Conservation (phyloP, 2,888 invertebrate genomes). For the Gari tellinella region DNA sequence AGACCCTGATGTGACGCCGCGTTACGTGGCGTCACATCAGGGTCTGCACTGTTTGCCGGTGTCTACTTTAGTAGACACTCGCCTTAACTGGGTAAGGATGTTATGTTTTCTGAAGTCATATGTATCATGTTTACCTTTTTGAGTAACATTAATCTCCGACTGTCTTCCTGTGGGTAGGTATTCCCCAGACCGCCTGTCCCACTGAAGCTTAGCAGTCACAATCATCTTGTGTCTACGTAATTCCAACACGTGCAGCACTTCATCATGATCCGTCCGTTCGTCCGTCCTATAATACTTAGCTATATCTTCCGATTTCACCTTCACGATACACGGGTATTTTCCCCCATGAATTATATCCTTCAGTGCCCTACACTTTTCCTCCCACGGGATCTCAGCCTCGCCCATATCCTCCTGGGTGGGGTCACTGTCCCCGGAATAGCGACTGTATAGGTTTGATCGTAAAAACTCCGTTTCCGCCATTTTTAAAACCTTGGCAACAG, state of each 20-base stretch:
- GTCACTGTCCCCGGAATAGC: neutral
- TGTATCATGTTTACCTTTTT: constrained; percentile 78
- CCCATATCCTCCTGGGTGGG: neutral
- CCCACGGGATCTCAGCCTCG: constrained; percentile 54
- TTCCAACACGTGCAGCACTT: constrained; percentile 71
- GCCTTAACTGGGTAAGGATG: too few relatives aligned
- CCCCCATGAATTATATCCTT: constrained; percentile 64
- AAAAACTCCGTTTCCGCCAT: constrained; percentile 5
- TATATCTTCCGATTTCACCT: constrained; percentile 36
- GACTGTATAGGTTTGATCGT: neutral
- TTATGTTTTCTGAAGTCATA: too few relatives aligned
- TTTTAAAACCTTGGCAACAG: constrained; percentile 5
- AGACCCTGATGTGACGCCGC: too few relatives aligned
- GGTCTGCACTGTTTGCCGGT: too few relatives aligned
- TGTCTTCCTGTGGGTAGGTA: constrained; percentile 72
- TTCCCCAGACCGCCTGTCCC: constrained; percentile 75
- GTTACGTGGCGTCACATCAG: too few relatives aligned
- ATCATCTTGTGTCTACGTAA: constrained; percentile 72
- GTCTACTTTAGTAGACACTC: too few relatives aligned
- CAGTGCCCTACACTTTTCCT: constrained; percentile 66
- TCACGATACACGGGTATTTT: constrained; percentile 55
- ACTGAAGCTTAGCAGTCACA: constrained; percentile 72
- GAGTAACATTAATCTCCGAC: constrained; percentile 72
- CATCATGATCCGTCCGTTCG: constrained; percentile 8
- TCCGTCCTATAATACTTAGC: constrained; percentile 14